A percentile compares a stretch with the other conserved stretches of the same genome.
Conservation (phyloP, 1,140 invertebrate species). For the Drosophila obscura region DNA sequence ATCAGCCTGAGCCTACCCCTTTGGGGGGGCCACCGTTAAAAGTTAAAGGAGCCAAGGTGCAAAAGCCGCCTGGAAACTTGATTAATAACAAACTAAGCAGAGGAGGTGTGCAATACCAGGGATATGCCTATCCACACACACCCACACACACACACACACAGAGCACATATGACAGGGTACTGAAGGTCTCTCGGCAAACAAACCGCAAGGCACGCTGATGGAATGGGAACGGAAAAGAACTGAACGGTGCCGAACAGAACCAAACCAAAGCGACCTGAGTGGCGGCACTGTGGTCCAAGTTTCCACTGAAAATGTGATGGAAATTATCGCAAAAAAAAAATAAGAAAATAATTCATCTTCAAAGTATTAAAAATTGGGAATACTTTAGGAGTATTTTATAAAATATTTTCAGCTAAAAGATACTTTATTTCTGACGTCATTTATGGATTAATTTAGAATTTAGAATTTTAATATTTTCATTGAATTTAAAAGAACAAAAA, state of each 20-base stretch:
- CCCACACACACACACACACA: background rate
- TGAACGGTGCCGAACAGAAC: background rate
- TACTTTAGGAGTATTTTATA: no score
- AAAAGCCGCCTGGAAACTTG: constrained; percentile 65
- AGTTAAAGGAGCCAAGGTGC: constrained; percentile 44
- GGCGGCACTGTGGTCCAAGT: background rate
- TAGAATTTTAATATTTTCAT: no score
- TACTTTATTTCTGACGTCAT: no score
- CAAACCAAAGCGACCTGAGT: no score
- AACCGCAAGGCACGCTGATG: constrained; percentile 16
- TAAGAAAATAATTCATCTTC: no score
- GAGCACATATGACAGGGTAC: constrained; percentile 50
- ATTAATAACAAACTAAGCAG: constrained; percentile 75
- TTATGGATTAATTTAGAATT: no score
- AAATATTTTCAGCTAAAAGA: no score
- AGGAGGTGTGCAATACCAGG: constrained; percentile 36
- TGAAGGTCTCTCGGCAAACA: constrained; percentile 45
- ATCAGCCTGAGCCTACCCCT: constrained; percentile 44
- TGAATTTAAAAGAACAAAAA: no score
- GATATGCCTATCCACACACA: constrained; percentile 44
- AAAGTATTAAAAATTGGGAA: no score
- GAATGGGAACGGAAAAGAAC: background rate
- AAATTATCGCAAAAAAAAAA: no score
- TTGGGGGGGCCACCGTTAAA: constrained; percentile 7
- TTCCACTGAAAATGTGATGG: background rate